Conservation (phyloP, 2,113 vertebrate species). For the Vombatus ursinus region DNA sequence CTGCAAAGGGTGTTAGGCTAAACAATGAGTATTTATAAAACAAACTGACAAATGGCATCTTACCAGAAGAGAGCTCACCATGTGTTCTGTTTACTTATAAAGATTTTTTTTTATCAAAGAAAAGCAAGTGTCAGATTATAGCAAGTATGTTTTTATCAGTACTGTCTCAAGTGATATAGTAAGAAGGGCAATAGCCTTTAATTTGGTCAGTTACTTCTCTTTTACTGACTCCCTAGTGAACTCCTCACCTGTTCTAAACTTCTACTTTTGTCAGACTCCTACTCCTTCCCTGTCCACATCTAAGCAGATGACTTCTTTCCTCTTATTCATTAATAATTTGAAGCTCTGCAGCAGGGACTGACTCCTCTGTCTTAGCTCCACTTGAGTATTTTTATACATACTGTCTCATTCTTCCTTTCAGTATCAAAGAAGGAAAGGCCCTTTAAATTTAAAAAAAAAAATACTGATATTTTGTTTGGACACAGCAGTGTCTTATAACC, state of each 20-base stretch:
- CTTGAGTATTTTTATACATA: background rate
- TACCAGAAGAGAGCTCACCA: background rate
- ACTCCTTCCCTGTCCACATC: background rate
- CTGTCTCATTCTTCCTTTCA: background rate
- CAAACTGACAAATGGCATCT: background rate
- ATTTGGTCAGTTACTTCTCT: background rate
- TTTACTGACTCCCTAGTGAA: background rate
- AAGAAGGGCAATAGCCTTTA: background rate
- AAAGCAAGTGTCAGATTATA: background rate
- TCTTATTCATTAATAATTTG: background rate
- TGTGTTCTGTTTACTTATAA: background rate
- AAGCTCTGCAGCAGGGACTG: background rate
- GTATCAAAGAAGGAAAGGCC: background rate
- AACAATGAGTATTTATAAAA: constrained; percentile 1
- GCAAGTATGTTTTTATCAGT: background rate
- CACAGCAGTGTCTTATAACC: background rate
- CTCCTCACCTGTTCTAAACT: background rate
- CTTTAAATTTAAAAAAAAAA: background rate
- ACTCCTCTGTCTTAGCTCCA: background rate
- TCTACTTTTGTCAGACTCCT: background rate
- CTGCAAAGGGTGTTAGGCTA: background rate
- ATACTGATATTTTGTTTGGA: background rate
- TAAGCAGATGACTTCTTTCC: background rate
- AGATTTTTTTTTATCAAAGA: background rate
- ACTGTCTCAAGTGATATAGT: background rate